These are phyloP conservation scores for Stegostoma tigrinum DNA, from an alignment of 2,113 vertebrate species.

Conservation along the genomic window DNA sequence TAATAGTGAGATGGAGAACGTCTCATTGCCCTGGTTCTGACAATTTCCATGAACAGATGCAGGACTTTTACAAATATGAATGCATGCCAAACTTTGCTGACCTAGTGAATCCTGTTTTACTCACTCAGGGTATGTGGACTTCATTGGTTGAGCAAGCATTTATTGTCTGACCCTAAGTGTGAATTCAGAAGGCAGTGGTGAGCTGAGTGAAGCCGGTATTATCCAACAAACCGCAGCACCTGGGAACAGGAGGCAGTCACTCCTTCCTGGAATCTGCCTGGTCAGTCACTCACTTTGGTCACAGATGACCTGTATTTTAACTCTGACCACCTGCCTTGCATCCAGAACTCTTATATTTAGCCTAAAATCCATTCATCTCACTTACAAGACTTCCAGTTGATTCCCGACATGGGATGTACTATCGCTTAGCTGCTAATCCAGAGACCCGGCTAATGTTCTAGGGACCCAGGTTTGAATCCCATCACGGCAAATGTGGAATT, in stretches of 20 bases:
- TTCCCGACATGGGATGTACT: too few relatives aligned
- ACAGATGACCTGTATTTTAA: not conserved
- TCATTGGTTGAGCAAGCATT: too few relatives aligned
- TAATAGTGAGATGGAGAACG: not conserved
- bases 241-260: not conserved
- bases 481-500: too few relatives aligned
- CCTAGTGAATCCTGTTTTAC: not conserved
- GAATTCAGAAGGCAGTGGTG: too few relatives aligned
- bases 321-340: not conserved
- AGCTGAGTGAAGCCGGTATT: not conserved
- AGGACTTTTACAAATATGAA: not conserved
- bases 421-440: too few relatives aligned
- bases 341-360: not conserved
- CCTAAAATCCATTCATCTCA: not conserved
- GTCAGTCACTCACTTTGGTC: not conserved
- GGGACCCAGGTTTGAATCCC: too few relatives aligned
- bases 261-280: not conserved
- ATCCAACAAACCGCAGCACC: not conserved
- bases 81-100: not conserved
- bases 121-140: too few relatives aligned
- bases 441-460: too few relatives aligned
- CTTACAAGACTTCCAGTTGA: not conserved
- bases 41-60: not conserved
- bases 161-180: too few relatives aligned
- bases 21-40: not conserved